Percentiles rank a stretch among this genome's conserved stretches.
phyloP scores from a whole-genome alignment of 1,140 invertebrate genomes.

The Calliopsis andreniformis region DNA sequence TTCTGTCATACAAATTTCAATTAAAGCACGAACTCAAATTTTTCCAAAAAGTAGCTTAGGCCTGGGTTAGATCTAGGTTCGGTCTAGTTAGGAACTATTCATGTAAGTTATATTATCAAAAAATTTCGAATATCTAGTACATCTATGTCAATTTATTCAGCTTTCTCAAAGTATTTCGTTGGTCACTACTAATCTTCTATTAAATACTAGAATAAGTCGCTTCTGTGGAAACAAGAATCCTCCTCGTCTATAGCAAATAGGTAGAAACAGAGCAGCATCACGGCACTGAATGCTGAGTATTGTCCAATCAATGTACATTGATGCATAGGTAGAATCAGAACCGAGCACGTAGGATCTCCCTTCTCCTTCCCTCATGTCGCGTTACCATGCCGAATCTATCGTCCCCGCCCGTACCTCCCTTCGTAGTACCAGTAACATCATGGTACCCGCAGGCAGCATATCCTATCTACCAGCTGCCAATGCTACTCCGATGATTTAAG shows the following conservation, averaged over 20 bases:
- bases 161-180: no score
- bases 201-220: no score
- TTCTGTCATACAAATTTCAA: no score
- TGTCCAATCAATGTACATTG: conserved; percentile 75
- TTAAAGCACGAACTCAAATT: neutral
- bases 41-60: no score
- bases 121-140: no score
- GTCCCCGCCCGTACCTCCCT: conserved; percentile 1
- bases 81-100: no score
- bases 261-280: conserved; percentile 52
- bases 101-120: no score
- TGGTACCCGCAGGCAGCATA: conserved; percentile 70
- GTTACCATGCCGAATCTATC: conserved; percentile 17
- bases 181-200: no score
- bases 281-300: conserved; percentile 61
- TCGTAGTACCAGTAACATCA: conserved; percentile 52
- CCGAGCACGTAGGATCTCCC: conserved; percentile 48
- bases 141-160: no score
- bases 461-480: conserved; percentile 70
- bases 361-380: conserved; percentile 12
- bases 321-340: conserved; percentile 58
- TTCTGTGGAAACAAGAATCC: no score
- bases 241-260: conserved; percentile 52
- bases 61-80: no score
- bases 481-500: conserved; percentile 75